Evolutionary conservation across 1,140 invertebrate genomes (phyloP).

Genomic region (Pseudomyrmex sp.): DNA sequence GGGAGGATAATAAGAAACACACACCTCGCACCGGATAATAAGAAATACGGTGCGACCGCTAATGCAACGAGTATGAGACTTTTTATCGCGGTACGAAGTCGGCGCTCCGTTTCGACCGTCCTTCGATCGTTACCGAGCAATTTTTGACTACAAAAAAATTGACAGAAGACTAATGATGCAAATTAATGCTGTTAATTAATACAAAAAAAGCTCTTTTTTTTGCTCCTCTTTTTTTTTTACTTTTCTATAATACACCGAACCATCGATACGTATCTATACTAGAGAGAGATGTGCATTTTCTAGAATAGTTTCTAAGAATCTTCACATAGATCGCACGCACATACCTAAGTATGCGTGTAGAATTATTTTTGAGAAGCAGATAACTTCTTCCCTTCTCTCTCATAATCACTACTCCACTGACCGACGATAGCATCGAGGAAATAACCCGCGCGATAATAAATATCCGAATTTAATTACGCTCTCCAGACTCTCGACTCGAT

Average conservation of each 20-base stretch:
- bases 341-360: not conserved
- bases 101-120: not conserved
- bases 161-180: too few species aligned
- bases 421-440: not conserved
- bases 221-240: too few species aligned
- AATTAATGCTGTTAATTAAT: too few species aligned
- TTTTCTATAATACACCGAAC: too few species aligned
- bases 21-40: constrained; percentile 46
- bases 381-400: not conserved
- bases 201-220: too few species aligned
- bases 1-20: constrained; percentile 41
- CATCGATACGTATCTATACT: too few species aligned
- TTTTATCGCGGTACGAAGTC: constrained; percentile 53
- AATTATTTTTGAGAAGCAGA: not conserved
- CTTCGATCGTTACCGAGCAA: too few species aligned
- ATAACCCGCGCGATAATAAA: constrained; percentile 14
- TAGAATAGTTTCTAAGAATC: not conserved
- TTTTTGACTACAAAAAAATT: not conserved
- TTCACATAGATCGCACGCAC: not conserved
- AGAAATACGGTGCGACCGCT: constrained; percentile 59
- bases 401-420: not conserved
- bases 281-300: too few species aligned
- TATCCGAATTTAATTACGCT: constrained; percentile 63
- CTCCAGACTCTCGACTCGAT: not conserved
- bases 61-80: constrained; percentile 55